Evolutionary conservation across 64 coral and sea anemone genomes (phyloP).

Genomic region (Actinia tenebrosa): DNA sequence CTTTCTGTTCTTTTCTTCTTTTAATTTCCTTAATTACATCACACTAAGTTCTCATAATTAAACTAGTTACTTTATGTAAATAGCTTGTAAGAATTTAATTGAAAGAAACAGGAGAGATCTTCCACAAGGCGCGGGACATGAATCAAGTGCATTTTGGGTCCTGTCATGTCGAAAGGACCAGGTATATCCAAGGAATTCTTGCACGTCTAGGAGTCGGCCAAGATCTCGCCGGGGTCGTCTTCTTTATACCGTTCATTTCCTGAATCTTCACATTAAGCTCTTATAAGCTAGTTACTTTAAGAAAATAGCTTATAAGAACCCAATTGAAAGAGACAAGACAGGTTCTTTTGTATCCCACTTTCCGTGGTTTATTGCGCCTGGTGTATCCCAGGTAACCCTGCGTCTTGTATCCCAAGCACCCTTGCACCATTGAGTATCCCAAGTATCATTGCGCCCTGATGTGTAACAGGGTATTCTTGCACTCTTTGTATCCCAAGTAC

Average conservation of each 20-base stretch:
- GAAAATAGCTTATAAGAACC: conserved; percentile 10
- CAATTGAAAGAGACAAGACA: not conserved
- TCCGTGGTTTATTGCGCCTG: not conserved
- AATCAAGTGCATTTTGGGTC: too few species aligned
- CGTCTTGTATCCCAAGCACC: too few species aligned
- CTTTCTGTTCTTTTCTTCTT: too few species aligned
- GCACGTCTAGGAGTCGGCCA: too few species aligned
- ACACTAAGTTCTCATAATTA: not conserved
- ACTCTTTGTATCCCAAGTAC: too few species aligned
- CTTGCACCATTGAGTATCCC: too few species aligned
- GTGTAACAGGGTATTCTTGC: too few species aligned
- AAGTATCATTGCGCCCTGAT: too few species aligned
- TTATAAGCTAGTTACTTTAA: conserved; percentile 3
- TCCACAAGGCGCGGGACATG: not conserved
- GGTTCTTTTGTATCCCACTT: not conserved
- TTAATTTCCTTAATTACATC: not conserved
- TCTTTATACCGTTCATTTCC: not conserved
- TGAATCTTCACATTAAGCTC: not conserved
- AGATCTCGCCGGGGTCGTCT: too few species aligned
- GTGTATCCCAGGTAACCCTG: too few species aligned
- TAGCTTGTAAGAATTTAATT: not conserved
- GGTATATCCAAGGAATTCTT: too few species aligned
- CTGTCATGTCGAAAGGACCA: too few species aligned
- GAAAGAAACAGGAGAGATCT: not conserved
- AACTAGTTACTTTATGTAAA: not conserved